Evolutionary conservation across 2,797 vertebrate genomes (phyloP), one percentile per base, ranked within the genome.

Genomic region (Brachymystax lenok): DNA sequence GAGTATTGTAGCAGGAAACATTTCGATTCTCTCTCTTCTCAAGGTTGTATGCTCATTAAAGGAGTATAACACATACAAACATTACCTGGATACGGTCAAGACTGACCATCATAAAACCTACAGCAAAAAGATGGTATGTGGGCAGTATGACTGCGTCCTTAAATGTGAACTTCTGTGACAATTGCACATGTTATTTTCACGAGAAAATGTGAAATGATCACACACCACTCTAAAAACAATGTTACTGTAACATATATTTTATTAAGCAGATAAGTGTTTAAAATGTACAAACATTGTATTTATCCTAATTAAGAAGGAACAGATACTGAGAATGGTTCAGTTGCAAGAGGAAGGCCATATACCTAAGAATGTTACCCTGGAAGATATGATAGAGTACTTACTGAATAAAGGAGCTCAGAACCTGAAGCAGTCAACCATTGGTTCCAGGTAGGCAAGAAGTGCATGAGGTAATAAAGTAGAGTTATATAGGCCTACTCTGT

Each of bases 21-120:
- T 52, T 54, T 14, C 2, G 6, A 69, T 46, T 52, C 24, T 14
- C 19, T 74, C 35, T 74, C 30, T 27, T 54, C 27, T 27, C 21
- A 73, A 78, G 77, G 77, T 78, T 3, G 67, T 64, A 19, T 78
- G 77, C 67, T 70, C 77, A 17, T 30, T 74, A n/a, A 74, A 74
- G 64, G 77, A 78, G 33, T 78, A 69, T 52, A 78, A 74, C 33
- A 17, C 27, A 7, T 73, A 63, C 72, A 73, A 51, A 28, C 66
- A 73, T 17, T 78, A 78, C 28, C 35, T 78, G 24, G 66, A 68
- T 33, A 35, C 21, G 19, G 46, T 74, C 21, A 78, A 69, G 66
- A 17, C 27, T 27, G 35, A 69, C 24, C 30, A 40, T 16, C 66
- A 78, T 21, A 54, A 69, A 50, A 33, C 21, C 3, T 59, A 50